These are phyloP conservation scores for Labeo catla DNA, from an alignment of 2,113 vertebrate species.

Conservation along the genomic window DNA sequence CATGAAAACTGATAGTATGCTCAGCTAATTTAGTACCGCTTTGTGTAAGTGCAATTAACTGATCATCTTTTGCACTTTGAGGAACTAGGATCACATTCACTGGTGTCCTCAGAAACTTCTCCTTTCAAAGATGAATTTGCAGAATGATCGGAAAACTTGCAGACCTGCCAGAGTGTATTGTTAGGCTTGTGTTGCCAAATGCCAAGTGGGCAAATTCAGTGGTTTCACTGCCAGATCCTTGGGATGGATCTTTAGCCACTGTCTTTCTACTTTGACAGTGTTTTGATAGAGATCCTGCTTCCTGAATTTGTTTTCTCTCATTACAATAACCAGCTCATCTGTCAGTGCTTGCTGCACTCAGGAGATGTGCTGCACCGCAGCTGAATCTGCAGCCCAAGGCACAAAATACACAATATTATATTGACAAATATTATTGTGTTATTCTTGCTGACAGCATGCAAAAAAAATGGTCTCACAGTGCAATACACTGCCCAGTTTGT, in stretches of 20 bases:
- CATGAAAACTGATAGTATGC: neutral
- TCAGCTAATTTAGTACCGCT: neutral
- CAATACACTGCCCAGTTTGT: neutral
- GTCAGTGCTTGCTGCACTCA: neutral
- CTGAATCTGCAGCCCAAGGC: neutral
- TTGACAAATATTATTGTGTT: neutral
- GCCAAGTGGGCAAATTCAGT: conserved; percentile 52
- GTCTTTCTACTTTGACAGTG: neutral
- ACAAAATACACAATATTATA: neutral
- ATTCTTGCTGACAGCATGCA: neutral
- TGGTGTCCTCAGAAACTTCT: conserved; percentile 28
- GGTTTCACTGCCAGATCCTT: conserved; percentile 32
- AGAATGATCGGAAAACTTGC: conserved; percentile 16
- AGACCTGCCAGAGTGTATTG: conserved; percentile 7
- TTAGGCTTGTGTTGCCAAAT: conserved; percentile 48
- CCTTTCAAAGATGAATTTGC: conserved; percentile 44
- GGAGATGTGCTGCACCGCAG: neutral
- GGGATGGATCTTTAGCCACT: neutral
- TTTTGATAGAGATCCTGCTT: neutral
- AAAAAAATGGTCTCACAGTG: neutral
- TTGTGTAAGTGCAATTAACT: neutral
- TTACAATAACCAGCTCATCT: neutral
- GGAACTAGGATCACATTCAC: conserved; percentile 34
- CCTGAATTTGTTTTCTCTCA: neutral
- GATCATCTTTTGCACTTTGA: neutral